Base-by-base conservation (phyloP, 2,888 invertebrate species). In the Drosophila demipolita region DNA sequence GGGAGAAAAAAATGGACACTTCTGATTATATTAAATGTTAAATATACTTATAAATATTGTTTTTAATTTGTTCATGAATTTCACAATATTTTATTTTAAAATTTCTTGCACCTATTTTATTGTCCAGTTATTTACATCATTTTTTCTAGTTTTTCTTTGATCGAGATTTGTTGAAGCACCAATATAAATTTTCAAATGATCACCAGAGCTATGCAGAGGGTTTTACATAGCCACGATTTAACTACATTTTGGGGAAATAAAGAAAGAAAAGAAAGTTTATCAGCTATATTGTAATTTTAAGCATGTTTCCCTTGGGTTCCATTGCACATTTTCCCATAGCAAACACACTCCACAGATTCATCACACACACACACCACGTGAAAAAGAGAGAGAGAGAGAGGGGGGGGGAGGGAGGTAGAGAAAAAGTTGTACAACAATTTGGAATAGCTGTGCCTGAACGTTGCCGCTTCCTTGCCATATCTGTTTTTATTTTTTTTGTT, bases 271-370 rank as follows among this genome's bases (percentile, higher is more conserved):
- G 9, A 32, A 36, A 42, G 35, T 45, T 70, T 75, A 49, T 68
- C 58, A 50, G 48, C 29, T 32, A 62, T 55, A 66, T 63, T 59
- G 69, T 66, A 69, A 77, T 73, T 78, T 63, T 52, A 8, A 63
- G 38, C 68, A 73, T 57, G 57, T 61, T 50, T 78, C 73, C 69
- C 68, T 53, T 60, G 73, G 73, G 78, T 50, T 77, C 69, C 77
- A 78, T 77, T 77, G 78, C 68, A 77, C 66, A 78, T 66, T 63
- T 63, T 69, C 66, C 78, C 73, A 49, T 15, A 57, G 73, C 77
- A 60, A 68, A 66, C 67, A 72, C 62, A 59, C 55, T 26, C 35
- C 71, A 62, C 67, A 59, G 67, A 64, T 77, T 29, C 64, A 59
- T 20, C 60, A 49, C 55, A 55, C 60, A 26, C 40, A 64, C 50